Base-by-base conservation (phyloP, 1,140 invertebrate genomes). In the Drosophila mauritiana region DNA sequence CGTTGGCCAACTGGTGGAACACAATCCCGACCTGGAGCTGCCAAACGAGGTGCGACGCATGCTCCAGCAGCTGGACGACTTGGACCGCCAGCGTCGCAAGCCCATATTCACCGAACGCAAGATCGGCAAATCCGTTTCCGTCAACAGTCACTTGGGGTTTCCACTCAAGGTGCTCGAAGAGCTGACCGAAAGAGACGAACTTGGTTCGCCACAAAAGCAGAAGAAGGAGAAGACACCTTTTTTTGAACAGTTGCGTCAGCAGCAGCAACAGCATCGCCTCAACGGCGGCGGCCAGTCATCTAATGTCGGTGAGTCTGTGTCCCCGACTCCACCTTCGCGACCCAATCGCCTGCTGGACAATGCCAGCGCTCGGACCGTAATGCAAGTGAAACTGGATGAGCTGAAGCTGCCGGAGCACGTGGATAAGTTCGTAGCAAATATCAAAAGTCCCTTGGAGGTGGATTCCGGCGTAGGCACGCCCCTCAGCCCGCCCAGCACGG, bases 11-110 rank as follows among this genome's bases (percentile, higher is more conserved):
- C 68, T 96, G 51, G 93, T 93, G 1, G 95, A 95, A 36, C 93
- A 81, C 40, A 91, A 91, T 74, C 91, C 93, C 1, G 94, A 95
- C 31, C 92, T 95, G 12, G 95, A 95, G 62, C 93, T 96, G 45
- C 95, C 95, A 1, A 93, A 94, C 5, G 95, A 96, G 53, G 94
- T 96, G 6, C 91, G 95, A 13, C 92, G 95, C n/a, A 95, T 96
- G 62, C 85, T 95, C 1, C 92, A 94, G 4, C 94, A 95, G 59
- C 67, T 95, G 11, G 93, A 93, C 4, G 76, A 94, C 92, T 69
- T 93, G 92, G 64, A 92, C 75, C 65, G 93, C 54, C 69, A 93
- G 78, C 63, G 89, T 10, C 74, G 91, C 56, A 74, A 76, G 25
- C 55, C 93, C 73, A 69, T 93, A 11, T 92, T 92, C 51, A 46